Percentiles rank a stretch among this genome's conserved stretches.
Conservation (phyloP, 2,797 vertebrate species). For the Schizopygopsis pylzovi region DNA sequence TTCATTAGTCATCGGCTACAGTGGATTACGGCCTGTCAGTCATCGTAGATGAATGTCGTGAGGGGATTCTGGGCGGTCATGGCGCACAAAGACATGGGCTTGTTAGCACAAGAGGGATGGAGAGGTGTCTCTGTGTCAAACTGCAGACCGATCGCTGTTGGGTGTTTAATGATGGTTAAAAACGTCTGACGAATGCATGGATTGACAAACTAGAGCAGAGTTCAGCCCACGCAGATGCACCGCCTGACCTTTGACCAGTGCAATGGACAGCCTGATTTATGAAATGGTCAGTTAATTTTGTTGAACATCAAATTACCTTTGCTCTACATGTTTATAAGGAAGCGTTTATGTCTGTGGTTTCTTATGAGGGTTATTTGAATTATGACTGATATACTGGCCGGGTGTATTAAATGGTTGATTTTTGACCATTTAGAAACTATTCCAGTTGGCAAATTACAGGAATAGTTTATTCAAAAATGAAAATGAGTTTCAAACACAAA, state of each 20-base stretch:
- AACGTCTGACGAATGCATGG: neutral
- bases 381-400: neutral
- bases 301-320: conserved; percentile 15
- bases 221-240: neutral
- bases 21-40: conserved; percentile 29
- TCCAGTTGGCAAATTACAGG: neutral
- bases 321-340: neutral
- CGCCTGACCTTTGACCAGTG: conserved; percentile 10
- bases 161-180: conserved; percentile 27
- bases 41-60: conserved; percentile 33
- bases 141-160: neutral
- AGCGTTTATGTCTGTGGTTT: neutral
- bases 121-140: conserved; percentile 32
- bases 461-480: neutral
- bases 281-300: conserved; percentile 13
- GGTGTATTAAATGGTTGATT: neutral
- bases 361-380: neutral
- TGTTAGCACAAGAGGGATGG: conserved; percentile 32
- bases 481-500: neutral
- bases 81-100: conserved; percentile 8
- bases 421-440: neutral
- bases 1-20: conserved; percentile 48
- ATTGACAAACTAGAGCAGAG: conserved; percentile 1
- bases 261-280: conserved; percentile 24
- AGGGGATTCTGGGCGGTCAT: conserved; percentile 32